Conservation (phyloP, 2,113 vertebrate species). For the Fulmarus glacialis region DNA sequence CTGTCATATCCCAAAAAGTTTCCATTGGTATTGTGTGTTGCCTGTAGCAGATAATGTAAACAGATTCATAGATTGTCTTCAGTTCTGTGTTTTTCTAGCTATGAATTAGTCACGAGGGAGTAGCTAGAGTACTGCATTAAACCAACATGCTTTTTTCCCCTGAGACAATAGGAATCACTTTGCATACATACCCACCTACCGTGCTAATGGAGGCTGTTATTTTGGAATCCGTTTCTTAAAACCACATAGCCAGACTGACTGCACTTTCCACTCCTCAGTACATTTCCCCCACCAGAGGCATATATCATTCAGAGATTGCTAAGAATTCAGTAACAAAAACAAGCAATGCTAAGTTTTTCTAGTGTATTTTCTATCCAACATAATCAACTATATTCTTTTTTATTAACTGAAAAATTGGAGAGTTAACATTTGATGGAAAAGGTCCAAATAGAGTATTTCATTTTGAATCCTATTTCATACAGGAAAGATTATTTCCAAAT, state of each 20-base stretch:
- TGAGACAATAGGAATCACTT: slow-evolving; percentile 20
- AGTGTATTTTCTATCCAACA: slow-evolving; percentile 40
- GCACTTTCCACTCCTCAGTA: slow-evolving; percentile 5
- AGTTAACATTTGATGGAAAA: slow-evolving; percentile 50
- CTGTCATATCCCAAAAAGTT: neutral
- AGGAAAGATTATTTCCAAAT: slow-evolving; percentile 71
- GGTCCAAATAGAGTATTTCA: slow-evolving; percentile 48
- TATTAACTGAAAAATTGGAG: slow-evolving; percentile 62
- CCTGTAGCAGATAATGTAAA: neutral
- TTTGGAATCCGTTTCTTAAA: slow-evolving; percentile 41
- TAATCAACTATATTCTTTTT: slow-evolving; percentile 54
- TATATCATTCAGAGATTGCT: slow-evolving; percentile 43
- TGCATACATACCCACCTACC: slow-evolving; percentile 38
- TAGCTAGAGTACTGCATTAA: neutral
- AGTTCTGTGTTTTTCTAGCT: neutral
- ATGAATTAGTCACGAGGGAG: neutral
- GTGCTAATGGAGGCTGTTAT: slow-evolving; percentile 35
- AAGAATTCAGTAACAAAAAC: slow-evolving; percentile 53
- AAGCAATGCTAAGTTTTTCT: slow-evolving; percentile 9
- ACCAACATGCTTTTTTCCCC: neutral
- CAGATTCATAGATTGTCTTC: neutral
- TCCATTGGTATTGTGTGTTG: neutral
- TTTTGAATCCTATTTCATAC: slow-evolving; percentile 49
- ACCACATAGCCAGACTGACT: slow-evolving; percentile 28
- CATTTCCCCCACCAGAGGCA: slow-evolving; percentile 6